Evolutionary conservation across 2,113 vertebrate species (phyloP), one percentile per base, ranked within the genome.

Genomic region (Tetraodon nigroviridis): DNA sequence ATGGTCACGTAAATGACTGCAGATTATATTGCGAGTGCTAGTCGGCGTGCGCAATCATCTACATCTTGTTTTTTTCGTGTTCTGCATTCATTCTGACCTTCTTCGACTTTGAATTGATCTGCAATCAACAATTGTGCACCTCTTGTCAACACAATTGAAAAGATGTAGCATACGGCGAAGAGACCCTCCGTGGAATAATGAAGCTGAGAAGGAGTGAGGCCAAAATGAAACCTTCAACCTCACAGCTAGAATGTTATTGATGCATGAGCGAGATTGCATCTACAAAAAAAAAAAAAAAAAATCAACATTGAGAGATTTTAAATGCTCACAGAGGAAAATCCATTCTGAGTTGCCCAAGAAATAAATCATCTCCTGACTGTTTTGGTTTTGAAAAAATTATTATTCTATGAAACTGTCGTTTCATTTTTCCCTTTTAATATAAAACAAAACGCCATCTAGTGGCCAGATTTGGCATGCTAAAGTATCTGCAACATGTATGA

Each of bases 61-160:
- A 13, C 52, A 62, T 67, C 55, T 32, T 16, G 54, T 15, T 51
- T 72, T 71, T n/a, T 82, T 69, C 57, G 27, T 62, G 21, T 59
- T 73, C 81, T 76, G 58, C 56, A 65, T 66, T 72, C 64, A 60
- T 58, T 67, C 67, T 62, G 58, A 65, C 72, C 71, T 75, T 69
- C 54, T 61, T 70, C 61, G 72, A 62, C 66, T 73, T 60, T 14
- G 40, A 10, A 86, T 88, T 80, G 75, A 88, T 86, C 76, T 40
- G 47, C 50, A 69, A 76, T 82, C 65, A 78, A 58, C 17, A 40
- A 67, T 57, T 60, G 52, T 69, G 65, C 59, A 65, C 61, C 64
- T 66, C 56, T 50, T 17, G 21, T 75, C 73, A 69, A 29, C 54
- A 6, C 11, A 1, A 44, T 44, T 12, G 42, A 16, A 17, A 16